Percentiles rank a stretch among this genome's conserved stretches.
These are phyloP conservation scores for Cephus runcator DNA, from an alignment of 2,888 invertebrate genomes.

Conservation along the genomic window DNA sequence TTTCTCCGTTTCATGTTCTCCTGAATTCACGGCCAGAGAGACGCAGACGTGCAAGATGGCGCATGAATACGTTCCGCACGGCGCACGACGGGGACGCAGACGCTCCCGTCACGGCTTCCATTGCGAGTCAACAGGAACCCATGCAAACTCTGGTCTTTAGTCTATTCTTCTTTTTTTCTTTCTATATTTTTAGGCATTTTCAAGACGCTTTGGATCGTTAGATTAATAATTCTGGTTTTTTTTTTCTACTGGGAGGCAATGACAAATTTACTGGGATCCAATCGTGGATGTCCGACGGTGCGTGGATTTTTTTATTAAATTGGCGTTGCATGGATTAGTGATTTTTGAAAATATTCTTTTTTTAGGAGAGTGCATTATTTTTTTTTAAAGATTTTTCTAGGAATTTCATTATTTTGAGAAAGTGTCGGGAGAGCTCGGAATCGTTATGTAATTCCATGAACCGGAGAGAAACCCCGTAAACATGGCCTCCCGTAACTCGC, in stretches of 20 bases:
- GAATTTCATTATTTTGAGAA: neutral
- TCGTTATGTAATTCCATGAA: neutral
- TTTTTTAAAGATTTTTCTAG: neutral
- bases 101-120: slow-evolving; percentile 25
- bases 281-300: neutral
- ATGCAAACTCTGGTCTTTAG: neutral
- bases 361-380: neutral
- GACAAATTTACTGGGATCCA: neutral
- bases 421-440: neutral
- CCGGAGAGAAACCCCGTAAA: neutral
- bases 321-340: neutral
- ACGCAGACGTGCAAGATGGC: slow-evolving; percentile 65
- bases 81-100: slow-evolving; percentile 41
- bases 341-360: neutral
- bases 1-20: slow-evolving; percentile 38
- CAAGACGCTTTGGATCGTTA: neutral
- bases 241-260: neutral
- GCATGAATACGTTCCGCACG: slow-evolving; percentile 38
- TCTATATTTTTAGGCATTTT: neutral
- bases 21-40: slow-evolving; percentile 56
- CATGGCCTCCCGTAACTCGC: neutral
- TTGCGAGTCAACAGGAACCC: slow-evolving; percentile 13
- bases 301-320: neutral
- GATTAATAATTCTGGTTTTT: neutral
- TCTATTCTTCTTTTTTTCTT: neutral